Percentiles rank a stretch among this genome's conserved stretches.
phyloP scores from a whole-genome alignment of 2,113 vertebrate species.

The Psilopsiagon aurifrons region DNA sequence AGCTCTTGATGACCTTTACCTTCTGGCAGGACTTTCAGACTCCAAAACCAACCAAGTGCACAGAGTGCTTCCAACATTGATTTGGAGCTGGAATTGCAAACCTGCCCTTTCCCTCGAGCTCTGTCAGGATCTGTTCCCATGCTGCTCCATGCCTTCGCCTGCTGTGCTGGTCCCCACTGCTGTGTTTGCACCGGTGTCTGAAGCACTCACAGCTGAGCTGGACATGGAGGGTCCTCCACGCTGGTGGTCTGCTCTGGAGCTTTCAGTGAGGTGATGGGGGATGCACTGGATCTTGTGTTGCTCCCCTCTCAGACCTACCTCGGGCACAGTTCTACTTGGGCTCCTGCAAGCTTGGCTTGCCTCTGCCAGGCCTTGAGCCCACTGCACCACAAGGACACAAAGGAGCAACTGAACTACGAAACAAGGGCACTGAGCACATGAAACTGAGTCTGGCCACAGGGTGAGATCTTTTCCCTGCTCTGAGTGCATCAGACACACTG shows the following conservation, averaged over 20 bases:
- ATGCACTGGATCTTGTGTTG: neutral
- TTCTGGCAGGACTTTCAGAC: neutral
- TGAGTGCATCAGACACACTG: fast-evolving
- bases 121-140: neutral
- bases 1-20: neutral
- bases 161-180: neutral
- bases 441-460: neutral
- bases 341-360: neutral
- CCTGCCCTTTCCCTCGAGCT: neutral
- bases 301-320: neutral
- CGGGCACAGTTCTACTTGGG: neutral
- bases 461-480: neutral
- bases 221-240: neutral
- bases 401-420: neutral
- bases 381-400: neutral
- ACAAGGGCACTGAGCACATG: fast-evolving
- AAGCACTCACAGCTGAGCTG: neutral
- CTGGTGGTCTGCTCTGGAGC: neutral
- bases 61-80: neutral
- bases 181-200: neutral
- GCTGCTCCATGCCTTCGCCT: neutral
- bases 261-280: neutral
- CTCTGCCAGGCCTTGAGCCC: neutral
- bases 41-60: neutral
- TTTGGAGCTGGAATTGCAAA: neutral